Evolutionary conservation across 2,888 invertebrate genomes (phyloP).

Genomic region (Odontothrips loti): DNA sequence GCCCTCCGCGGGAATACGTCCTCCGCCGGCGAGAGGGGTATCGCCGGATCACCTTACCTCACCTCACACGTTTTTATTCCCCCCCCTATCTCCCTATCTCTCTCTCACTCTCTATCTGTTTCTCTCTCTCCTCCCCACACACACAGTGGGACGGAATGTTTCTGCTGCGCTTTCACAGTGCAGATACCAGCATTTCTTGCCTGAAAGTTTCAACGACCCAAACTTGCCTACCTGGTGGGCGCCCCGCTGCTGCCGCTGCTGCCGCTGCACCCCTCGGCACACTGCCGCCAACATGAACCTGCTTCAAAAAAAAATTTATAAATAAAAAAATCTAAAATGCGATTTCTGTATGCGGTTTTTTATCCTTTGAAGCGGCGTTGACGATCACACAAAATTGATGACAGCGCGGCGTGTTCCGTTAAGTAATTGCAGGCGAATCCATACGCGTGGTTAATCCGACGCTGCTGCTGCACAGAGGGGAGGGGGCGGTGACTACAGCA

Average conservation of each 20-base stretch:
- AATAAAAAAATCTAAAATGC: no score
- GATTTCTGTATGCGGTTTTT: no score
- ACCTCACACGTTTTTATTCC: no score
- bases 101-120: neutral
- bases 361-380: no score
- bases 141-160: no score
- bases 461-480: neutral
- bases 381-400: no score
- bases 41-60: no score
- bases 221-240: neutral
- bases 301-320: no score
- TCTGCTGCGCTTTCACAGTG: neutral
- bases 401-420: neutral
- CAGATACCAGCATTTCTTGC: slow-evolving; percentile 13
- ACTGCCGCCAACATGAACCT: no score
- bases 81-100: neutral
- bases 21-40: no score
- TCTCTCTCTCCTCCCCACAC: neutral
- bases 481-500: neutral
- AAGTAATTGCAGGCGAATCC: neutral
- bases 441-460: neutral
- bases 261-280: neutral
- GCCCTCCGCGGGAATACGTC: no score
- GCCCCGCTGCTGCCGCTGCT: neutral
- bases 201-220: slow-evolving; percentile 16